Evolutionary conservation across 2,113 vertebrate genomes (phyloP).

Genomic region (Scomber scombrus): DNA sequence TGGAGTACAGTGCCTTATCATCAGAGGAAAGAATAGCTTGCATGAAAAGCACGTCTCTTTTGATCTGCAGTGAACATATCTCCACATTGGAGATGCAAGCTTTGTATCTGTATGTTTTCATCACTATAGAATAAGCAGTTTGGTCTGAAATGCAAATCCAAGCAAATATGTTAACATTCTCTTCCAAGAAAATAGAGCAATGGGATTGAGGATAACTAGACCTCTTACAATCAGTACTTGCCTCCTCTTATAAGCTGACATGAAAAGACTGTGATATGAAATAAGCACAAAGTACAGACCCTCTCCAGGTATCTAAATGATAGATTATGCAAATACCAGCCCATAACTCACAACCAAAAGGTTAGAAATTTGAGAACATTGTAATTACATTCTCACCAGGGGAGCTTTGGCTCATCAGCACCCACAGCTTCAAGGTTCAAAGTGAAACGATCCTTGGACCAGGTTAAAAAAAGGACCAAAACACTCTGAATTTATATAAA

Average conservation of each 20-base stretch:
- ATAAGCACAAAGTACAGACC: conserved; percentile 24
- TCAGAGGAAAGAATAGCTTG: conserved; percentile 3
- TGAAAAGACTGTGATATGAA: conserved; percentile 40
- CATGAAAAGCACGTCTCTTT: conserved; percentile 19
- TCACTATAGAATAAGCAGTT: conserved; percentile 6
- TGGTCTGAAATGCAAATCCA: conserved; percentile 47
- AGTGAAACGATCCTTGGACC: conserved; percentile 41
- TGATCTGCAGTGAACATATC: conserved; percentile 28
- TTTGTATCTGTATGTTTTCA: conserved; percentile 13
- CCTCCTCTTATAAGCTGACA: conserved; percentile 12
- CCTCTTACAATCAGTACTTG: conserved; percentile 30
- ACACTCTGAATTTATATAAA: conserved; percentile 1
- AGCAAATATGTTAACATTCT: conserved; percentile 18
- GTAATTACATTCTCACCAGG: conserved; percentile 61
- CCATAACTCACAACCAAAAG: conserved; percentile 44
- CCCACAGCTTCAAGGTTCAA: conserved; percentile 40
- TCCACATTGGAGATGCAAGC: neutral
- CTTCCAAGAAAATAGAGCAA: neutral
- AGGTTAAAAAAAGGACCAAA: conserved; percentile 45
- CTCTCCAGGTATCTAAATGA: conserved; percentile 59
- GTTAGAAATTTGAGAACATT: conserved; percentile 47
- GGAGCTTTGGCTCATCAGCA: conserved; percentile 51
- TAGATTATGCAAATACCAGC: conserved; percentile 66
- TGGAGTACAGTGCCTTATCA: conserved; percentile 6
- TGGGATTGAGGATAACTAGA: conserved; percentile 22